These are phyloP conservation scores for Abscondita cerata DNA, from an alignment of 2,888 invertebrate species.

Conservation along the genomic window DNA sequence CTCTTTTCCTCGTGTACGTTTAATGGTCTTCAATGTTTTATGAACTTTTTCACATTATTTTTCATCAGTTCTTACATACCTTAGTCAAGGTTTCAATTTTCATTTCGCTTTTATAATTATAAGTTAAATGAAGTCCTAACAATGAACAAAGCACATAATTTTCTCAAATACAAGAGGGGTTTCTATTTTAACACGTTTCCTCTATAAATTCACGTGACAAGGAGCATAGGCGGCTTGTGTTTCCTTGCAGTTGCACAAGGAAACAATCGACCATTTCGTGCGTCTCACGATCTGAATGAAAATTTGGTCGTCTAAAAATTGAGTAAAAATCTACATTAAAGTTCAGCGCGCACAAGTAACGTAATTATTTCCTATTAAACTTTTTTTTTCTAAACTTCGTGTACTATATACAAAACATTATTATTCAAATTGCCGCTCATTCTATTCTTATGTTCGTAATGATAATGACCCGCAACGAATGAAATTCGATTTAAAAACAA, in stretches of 20 bases:
- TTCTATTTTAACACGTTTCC: slow-evolving; percentile 30
- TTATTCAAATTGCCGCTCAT: slow-evolving; percentile 7
- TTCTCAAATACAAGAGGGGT: slow-evolving; percentile 14
- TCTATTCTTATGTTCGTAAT: neutral
- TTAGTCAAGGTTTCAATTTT: no score
- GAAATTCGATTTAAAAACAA: slow-evolving; percentile 1
- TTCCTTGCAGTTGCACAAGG: slow-evolving; percentile 13
- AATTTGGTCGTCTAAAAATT: neutral
- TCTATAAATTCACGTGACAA: slow-evolving; percentile 30
- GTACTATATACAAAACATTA: neutral
- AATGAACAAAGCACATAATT: slow-evolving; percentile 2
- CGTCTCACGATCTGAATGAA: neutral
- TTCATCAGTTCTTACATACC: no score
- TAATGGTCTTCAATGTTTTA: no score
- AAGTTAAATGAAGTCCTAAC: no score
- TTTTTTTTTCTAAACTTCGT: slow-evolving; percentile 4
- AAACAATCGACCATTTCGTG: neutral
- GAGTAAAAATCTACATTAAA: slow-evolving; percentile 5
- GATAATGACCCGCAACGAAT: neutral
- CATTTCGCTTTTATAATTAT: no score
- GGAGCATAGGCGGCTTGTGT: slow-evolving; percentile 19
- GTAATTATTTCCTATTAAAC: slow-evolving; percentile 16
- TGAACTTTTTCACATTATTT: no score
- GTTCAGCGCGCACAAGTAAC: slow-evolving; percentile 8
- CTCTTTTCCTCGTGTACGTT: no score